A percentile compares a stretch with the other conserved stretches of the same genome.
These are phyloP conservation scores for Spheniscus mendiculus DNA, from an alignment of 2,113 vertebrate species.

Conservation along the genomic window DNA sequence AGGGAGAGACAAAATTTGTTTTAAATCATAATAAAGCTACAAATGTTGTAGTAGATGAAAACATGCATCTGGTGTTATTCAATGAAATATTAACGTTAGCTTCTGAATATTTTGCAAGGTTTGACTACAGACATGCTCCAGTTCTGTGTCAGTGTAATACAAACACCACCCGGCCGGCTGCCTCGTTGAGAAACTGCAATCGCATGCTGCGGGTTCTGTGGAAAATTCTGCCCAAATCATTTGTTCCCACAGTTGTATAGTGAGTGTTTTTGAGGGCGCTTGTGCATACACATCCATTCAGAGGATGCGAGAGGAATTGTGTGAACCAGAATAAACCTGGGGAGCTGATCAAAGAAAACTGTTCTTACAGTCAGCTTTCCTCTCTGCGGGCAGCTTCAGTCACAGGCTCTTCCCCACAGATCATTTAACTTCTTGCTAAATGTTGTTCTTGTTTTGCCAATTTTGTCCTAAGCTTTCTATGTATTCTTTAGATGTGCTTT, in stretches of 20 bases:
- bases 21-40: not conserved
- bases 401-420: not conserved
- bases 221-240: not conserved
- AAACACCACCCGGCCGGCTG: not conserved
- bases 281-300: not conserved
- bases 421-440: not conserved
- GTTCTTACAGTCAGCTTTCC: not conserved
- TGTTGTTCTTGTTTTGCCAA: not conserved
- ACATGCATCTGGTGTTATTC: not conserved
- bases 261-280: not conserved
- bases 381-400: not conserved
- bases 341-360: not conserved
- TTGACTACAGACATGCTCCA: not conserved
- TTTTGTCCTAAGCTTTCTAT: not conserved
- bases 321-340: not conserved
- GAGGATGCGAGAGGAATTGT: not conserved
- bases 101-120: not conserved
- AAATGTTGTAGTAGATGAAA: not conserved
- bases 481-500: not conserved
- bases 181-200: accelerated
- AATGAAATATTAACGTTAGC: not conserved
- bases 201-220: accelerated
- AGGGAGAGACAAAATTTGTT: not conserved
- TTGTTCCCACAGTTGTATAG: not conserved
- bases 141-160: not conserved